A percentile compares a stretch with the other conserved stretches of the same genome.
phyloP scores from a whole-genome alignment of 2,113 vertebrate genomes.

The Antigone vipio region DNA sequence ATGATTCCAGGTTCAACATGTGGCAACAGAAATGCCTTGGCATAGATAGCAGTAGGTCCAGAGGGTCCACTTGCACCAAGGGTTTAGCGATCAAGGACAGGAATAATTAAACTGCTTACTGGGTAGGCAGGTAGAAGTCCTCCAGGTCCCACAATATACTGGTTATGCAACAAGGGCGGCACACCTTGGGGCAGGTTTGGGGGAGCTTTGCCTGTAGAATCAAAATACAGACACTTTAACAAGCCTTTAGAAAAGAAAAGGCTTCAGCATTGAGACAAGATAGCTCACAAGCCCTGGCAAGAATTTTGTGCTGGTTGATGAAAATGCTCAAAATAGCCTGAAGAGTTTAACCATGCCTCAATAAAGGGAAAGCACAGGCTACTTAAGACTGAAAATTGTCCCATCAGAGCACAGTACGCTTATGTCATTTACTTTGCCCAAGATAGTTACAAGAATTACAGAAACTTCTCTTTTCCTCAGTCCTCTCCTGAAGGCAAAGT shows the following conservation, averaged over 20 bases:
- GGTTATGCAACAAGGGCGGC: conserved; percentile 93
- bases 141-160: conserved; percentile 97
- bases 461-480: background rate
- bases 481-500: background rate
- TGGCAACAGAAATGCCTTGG: background rate
- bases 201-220: conserved; percentile 89
- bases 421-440: background rate
- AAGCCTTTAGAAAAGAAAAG: background rate
- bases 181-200: conserved; percentile 94
- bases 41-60: background rate
- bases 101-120: conserved; percentile 76
- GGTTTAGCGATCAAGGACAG: background rate
- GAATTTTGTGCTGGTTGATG: background rate
- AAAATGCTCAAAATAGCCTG: background rate
- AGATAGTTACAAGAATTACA: background rate
- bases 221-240: conserved; percentile 47
- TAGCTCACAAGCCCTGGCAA: background rate
- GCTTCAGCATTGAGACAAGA: background rate
- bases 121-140: conserved; percentile 96
- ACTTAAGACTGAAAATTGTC: background rate
- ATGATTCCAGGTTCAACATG: background rate
- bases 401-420: background rate
- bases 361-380: background rate
- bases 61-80: background rate
- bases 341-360: background rate